These are phyloP conservation scores for Miniopterus natalensis DNA, from an alignment of 2,113 vertebrate genomes.

Conservation along the genomic window DNA sequence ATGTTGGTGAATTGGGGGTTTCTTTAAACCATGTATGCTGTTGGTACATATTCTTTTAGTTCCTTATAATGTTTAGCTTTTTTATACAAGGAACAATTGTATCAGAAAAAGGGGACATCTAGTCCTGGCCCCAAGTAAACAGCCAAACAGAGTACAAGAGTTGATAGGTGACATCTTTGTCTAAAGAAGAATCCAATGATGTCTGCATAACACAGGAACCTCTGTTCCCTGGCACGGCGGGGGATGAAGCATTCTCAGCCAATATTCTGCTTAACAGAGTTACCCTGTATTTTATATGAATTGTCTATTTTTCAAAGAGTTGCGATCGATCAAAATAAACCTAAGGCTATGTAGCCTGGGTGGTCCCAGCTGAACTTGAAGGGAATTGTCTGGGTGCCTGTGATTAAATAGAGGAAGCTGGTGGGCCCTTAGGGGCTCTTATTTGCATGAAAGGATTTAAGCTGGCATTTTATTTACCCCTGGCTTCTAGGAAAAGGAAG, in stretches of 20 bases:
- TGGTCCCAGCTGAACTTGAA: constrained; percentile 72
- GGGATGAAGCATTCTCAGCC: constrained; percentile 71
- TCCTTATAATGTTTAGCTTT: constrained; percentile 62
- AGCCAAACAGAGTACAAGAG: constrained; percentile 66
- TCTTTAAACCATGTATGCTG: constrained; percentile 44
- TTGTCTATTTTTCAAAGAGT: constrained; percentile 71
- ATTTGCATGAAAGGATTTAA: constrained; percentile 72
- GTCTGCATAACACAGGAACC: constrained; percentile 12
- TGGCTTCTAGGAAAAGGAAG: constrained; percentile 59
- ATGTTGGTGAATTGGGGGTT: not conserved
- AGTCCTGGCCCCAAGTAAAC: constrained; percentile 36
- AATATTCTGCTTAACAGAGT: constrained; percentile 73
- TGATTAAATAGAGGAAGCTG: constrained; percentile 72
- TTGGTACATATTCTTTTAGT: constrained; percentile 56
- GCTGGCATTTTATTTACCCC: constrained; percentile 63
- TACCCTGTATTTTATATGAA: constrained; percentile 71
- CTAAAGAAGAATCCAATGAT: constrained; percentile 49
- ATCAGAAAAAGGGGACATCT: constrained; percentile 55
- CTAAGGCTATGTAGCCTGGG: constrained; percentile 38
- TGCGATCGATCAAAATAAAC: constrained; percentile 77
- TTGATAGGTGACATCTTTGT: constrained; percentile 29
- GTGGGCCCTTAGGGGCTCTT: constrained; percentile 40
- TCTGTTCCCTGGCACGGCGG: constrained; percentile 10
- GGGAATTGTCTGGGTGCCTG: constrained; percentile 64
- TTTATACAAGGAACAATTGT: constrained; percentile 45